phyloP scores from a whole-genome alignment of 2,797 vertebrate genomes.

The Taeniopygia guttata region DNA sequence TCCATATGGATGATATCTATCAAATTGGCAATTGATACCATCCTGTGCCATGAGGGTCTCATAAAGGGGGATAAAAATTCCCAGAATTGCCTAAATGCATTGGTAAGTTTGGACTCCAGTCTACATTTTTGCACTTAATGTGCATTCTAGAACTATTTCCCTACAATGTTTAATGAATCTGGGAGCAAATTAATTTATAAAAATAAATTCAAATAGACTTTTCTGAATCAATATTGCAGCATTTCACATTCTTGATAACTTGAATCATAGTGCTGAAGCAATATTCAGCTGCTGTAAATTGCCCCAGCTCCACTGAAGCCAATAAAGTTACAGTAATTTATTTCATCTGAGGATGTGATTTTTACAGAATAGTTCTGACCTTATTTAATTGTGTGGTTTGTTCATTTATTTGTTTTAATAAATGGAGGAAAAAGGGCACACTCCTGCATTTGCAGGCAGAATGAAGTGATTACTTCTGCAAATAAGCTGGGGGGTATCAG shows the following conservation, averaged over 20 bases:
- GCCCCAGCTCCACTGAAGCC: neutral
- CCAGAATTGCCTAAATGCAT: neutral
- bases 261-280: neutral
- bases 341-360: neutral
- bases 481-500: neutral
- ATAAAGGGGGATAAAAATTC: neutral
- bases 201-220: constrained; percentile 45
- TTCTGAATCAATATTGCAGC: constrained; percentile 29
- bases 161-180: neutral
- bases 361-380: neutral
- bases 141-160: neutral
- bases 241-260: constrained; percentile 45
- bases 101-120: neutral
- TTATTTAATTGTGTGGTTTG: neutral
- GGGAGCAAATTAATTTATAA: constrained; percentile 25
- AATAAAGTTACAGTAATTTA: constrained; percentile 22
- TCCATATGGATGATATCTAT: neutral
- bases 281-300: constrained; percentile 45
- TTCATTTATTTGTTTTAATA: constrained; percentile 23
- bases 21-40: neutral
- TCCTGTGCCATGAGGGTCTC: neutral
- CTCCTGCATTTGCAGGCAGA: neutral
- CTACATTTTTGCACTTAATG: neutral
- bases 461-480: neutral
- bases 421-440: neutral